Conservation (phyloP, 2,113 vertebrate species). For the Raja brachyura region DNA sequence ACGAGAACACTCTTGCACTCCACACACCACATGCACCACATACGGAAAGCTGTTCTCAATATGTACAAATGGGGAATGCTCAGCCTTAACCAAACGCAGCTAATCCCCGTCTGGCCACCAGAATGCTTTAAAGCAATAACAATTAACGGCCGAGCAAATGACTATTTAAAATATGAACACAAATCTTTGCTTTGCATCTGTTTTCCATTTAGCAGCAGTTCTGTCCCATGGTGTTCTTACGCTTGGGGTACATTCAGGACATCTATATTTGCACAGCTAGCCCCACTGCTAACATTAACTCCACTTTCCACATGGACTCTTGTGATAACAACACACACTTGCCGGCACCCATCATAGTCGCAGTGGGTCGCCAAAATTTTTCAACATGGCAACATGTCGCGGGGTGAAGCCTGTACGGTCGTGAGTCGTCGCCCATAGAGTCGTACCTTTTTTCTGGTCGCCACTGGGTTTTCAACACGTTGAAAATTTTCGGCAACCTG, state of each 20-base stretch:
- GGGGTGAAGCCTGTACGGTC: no score
- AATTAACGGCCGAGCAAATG: not conserved
- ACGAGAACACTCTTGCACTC: no score
- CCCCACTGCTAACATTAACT: not conserved
- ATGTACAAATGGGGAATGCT: not conserved
- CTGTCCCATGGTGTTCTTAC: no score
- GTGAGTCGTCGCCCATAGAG: no score
- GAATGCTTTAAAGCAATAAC: not conserved
- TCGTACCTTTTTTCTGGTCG: no score
- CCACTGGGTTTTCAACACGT: no score
- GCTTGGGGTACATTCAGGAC: not conserved
- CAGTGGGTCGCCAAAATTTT: no score
- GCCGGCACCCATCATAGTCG: no score
- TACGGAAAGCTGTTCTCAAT: not conserved
- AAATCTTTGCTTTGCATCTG: constrained; percentile 1
- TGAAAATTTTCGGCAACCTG: no score
- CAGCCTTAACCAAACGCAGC: not conserved
- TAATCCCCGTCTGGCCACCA: not conserved
- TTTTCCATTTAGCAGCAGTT: constrained; percentile 26
- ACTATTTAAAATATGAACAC: not conserved
- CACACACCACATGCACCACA: no score
- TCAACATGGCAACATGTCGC: no score
- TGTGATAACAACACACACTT: not conserved
- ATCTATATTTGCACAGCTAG: not conserved
- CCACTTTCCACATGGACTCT: not conserved